Evolutionary conservation across 2,888 invertebrate species (phyloP).

Genomic region (Drosophila anceps): DNA sequence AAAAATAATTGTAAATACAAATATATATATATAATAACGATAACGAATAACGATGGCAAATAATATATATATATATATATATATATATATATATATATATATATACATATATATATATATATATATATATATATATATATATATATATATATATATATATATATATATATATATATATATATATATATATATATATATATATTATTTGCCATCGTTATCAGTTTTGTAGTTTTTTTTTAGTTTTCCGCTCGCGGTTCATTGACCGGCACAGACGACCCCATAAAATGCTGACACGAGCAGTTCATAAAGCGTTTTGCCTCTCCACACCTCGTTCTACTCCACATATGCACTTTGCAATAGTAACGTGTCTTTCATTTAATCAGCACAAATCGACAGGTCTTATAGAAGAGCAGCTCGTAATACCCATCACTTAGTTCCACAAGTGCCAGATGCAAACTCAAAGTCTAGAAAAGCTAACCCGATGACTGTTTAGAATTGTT

Average conservation of each 20-base stretch:
- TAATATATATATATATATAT: not conserved
- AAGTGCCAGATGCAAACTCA: conserved; percentile 19
- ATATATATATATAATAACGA: not conserved
- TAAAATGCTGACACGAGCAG: conserved; percentile 72
- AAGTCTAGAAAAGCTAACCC: conserved; percentile 11
- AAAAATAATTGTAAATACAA: conserved; percentile 1
- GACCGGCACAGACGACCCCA: conserved; percentile 72
- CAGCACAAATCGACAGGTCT: conserved; percentile 57
- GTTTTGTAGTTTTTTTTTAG: conserved; percentile 49
- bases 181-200: conserved; percentile 11
- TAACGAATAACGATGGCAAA: no score
- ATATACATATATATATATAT: not conserved
- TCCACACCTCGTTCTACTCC: not conserved
- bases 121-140: conserved; percentile 3
- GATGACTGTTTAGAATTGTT: conserved; percentile 17
- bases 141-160: not conserved
- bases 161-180: no score
- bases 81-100: conserved; percentile 4
- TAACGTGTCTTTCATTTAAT: conserved; percentile 62
- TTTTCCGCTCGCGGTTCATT: conserved; percentile 67
- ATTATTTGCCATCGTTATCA: conserved; percentile 63
- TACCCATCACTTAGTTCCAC: not conserved
- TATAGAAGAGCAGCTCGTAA: conserved; percentile 4
- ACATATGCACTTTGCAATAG: conserved; percentile 38
- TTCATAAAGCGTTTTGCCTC: conserved; percentile 28